A percentile compares a stretch with the other conserved stretches of the same genome.
phyloP scores from a whole-genome alignment of 2,888 invertebrate genomes.

The Willowsia nigromaculata region DNA sequence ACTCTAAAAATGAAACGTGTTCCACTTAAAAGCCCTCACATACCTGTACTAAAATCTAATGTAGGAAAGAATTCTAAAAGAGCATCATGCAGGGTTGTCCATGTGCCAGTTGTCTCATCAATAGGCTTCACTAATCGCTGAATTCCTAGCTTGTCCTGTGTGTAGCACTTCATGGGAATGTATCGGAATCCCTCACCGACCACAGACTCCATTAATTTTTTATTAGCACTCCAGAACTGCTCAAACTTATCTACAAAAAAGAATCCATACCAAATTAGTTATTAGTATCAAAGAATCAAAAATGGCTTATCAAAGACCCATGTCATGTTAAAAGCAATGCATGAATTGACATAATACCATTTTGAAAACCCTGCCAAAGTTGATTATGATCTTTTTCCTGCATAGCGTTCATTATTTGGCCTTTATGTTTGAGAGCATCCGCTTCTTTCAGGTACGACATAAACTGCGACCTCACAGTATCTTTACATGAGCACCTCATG shows the following conservation, averaged over 20 bases:
- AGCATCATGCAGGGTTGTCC: conserved; percentile 87
- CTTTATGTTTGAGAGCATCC: conserved; percentile 97
- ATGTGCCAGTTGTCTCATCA: conserved; percentile 85
- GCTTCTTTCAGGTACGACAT: conserved; percentile 98
- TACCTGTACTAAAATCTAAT: conserved; percentile 65
- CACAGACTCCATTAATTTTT: conserved; percentile 93
- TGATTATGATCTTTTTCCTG: conserved; percentile 98
- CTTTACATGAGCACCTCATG: conserved; percentile 90
- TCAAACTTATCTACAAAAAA: conserved; percentile 93
- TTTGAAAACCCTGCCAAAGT: conserved; percentile 95
- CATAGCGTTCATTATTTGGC: conserved; percentile 93
- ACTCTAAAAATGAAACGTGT: no score
- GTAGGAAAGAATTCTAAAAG: conserved; percentile 85
- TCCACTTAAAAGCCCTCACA: no score
- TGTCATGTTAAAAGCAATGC: no score
- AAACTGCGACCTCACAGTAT: conserved; percentile 95
- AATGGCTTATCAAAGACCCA: no score
- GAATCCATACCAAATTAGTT: no score
- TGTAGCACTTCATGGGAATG: conserved; percentile 93
- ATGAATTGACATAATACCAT: no score
- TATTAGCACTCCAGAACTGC: conserved; percentile 99
- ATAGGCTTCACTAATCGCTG: conserved; percentile 90
- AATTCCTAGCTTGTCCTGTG: conserved; percentile 85
- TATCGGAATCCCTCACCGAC: conserved; percentile 85
- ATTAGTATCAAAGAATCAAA: no score